Percentiles rank a stretch among this genome's conserved stretches.
Evolutionary conservation across 2,113 vertebrate species (phyloP).

Genomic region (Myotis yumanensis): DNA sequence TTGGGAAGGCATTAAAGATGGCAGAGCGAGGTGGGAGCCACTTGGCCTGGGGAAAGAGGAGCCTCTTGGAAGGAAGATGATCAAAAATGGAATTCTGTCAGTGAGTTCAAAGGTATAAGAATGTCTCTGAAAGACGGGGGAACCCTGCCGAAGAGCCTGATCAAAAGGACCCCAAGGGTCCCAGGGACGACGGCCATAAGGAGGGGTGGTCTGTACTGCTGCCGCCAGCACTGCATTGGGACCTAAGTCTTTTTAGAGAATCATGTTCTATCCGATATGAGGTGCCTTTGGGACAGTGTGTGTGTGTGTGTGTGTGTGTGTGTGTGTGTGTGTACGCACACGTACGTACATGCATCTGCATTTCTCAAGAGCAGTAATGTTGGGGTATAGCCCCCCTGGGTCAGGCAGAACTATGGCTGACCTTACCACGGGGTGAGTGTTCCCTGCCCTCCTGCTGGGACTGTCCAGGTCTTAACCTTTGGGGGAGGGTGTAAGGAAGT

Average conservation of each 20-base stretch:
- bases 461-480: background rate
- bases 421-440: background rate
- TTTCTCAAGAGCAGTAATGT: background rate
- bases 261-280: background rate
- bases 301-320: background rate
- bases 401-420: background rate
- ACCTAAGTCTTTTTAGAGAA: background rate
- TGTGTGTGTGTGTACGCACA: too few species aligned
- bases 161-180: background rate
- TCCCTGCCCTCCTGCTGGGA: background rate
- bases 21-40: background rate
- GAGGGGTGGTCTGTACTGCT: fast-evolving
- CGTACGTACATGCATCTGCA: background rate
- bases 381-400: background rate
- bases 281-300: background rate
- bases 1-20: background rate
- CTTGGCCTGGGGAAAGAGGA: background rate
- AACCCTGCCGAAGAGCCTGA: background rate
- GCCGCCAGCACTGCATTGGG: background rate
- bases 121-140: background rate
- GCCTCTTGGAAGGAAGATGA: background rate
- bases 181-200: too few species aligned
- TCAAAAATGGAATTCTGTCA: background rate
- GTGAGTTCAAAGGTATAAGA: background rate
- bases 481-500: background rate